Evolutionary conservation across 2,113 vertebrate species (phyloP), one percentile per base, ranked within the genome.

Genomic region (Notarius lentiginosus): DNA sequence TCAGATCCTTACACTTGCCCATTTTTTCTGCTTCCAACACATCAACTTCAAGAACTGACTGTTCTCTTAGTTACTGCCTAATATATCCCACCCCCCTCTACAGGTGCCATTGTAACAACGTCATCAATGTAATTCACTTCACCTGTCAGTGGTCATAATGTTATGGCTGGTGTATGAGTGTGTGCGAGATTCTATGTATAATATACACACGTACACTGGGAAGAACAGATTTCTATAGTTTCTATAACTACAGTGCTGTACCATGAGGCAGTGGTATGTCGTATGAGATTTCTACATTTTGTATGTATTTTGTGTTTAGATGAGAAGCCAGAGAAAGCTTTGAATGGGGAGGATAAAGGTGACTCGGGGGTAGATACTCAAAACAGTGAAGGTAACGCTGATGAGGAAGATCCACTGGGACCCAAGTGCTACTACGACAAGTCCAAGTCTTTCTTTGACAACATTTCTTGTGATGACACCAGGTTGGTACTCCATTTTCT

Each of bases 401-500:
- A 97, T 88, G 97, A 99, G 79, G 98, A 98, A 65, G 97, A 98
- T 77, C 93, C 96, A 0, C 95, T 94, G 60, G 95, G 93, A n/a
- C 96, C 96, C 76, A 93, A 96, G 53, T 97, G 96, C 90, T 99
- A 99, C 91, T 99, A 99, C 24, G 98, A 99, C 94, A 99, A 98
- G 95, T 95, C 98, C 90, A 99, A 99, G 93, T 99, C 98, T 83
- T 99, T 99, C 94, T 99, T 99, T 84, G 98, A 99, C 92, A 99
- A 99, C 92, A 97, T 99, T 93, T 99, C 97, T 83, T 97, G 96
- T 93, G 97, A 99, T 88, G 97, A 97, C 86, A 93, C 94, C 68
- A 97, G 97, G 98, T 99, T 68, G 14, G 68, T 76, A 10, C 20
- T 55, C 4, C 4, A 0, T 55, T 76, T 61, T 34, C n/a, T 27